Base-by-base conservation (phyloP, 2,113 vertebrate genomes). In the Cygnus buccinator region DNA sequence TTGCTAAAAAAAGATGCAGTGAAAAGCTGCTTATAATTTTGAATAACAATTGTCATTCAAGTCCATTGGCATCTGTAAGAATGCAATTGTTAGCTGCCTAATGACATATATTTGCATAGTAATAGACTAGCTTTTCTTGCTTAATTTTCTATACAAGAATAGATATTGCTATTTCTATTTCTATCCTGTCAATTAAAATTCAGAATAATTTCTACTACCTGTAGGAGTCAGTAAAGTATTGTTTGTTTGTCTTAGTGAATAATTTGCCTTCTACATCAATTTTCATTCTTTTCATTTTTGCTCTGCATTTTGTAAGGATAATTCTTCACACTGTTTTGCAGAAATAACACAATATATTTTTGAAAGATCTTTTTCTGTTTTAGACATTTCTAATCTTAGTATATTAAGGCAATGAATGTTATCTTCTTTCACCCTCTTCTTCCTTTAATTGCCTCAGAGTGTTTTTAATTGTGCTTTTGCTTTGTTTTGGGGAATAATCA, bases 31-130 rank as follows among this genome's bases (percentile, higher is more conserved):
- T 89, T 94, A 88, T 87, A 95, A 92, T 94, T 85, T 84, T 90
- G 67, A 96, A 79, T 93, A 97, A 91, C 97, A 97, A 97, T 73
- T 96, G 79, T 71, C 13, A 4, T 97, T 97, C 91, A 94, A 96
- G 90, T 87, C 94, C 79, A 93, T 48, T 97, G 96, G 74, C 91
- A 89, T 97, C 94, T 93, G 76, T 93, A 96, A 90, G 96, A 97
- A 94, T 96, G 94, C 89, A 96, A 81, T 96, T 95, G 90, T 96
- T 98, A 96, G 90, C 88, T 95, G 89, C 87, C 93, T 98, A 98
- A 97, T 98, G 95, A 97, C 94, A 94, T 93, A 88, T 91, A 97
- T 98, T 98, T 98, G 94, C 97, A 97, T 97, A 97, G 94, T 96
- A 97, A 98, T 97, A 94, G 95, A 58, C 66, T 91, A 94, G 90